Percentiles rank a stretch among this genome's conserved stretches.
Conservation (phyloP, 2,797 vertebrate species). For the Pelochelys cantorii region DNA sequence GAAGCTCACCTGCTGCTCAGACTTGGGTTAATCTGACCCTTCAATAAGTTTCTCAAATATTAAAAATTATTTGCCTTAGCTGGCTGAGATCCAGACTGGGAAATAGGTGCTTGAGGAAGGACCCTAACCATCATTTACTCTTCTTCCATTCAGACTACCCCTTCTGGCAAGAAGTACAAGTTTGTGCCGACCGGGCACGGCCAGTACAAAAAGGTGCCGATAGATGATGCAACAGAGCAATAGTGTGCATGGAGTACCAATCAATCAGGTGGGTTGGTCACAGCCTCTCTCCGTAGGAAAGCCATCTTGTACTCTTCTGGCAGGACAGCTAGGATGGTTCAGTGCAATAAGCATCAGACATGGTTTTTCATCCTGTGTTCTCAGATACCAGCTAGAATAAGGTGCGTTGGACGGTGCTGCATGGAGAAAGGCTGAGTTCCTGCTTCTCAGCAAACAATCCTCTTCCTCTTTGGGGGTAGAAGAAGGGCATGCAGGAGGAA, state of each 20-base stretch:
- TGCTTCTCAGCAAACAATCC: background rate
- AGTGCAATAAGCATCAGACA: background rate
- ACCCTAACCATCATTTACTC: background rate
- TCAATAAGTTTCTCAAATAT: background rate
- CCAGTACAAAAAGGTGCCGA: constrained; percentile 92
- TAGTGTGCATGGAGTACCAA: constrained; percentile 16
- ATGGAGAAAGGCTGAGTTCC: background rate
- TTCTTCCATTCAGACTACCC: constrained; percentile 75
- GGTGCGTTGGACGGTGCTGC: background rate
- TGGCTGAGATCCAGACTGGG: too few species aligned
- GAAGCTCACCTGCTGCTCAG: accelerated
- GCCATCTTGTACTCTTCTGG: background rate
- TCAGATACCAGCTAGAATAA: background rate
- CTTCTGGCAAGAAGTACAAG: constrained; percentile 89
- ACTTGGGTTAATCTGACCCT: background rate
- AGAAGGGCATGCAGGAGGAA: background rate
- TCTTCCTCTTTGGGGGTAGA: background rate
- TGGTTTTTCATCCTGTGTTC: background rate
- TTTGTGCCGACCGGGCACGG: constrained; percentile 94
- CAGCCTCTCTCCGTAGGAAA: background rate
- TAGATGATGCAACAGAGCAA: constrained; percentile 73
- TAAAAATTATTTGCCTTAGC: background rate
- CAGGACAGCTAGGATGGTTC: background rate
- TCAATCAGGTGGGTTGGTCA: constrained; percentile 65
- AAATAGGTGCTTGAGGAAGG: background rate